These are phyloP conservation scores for Trichogramma dendrolimi DNA, from an alignment of 2,888 invertebrate genomes.

Conservation along the genomic window DNA sequence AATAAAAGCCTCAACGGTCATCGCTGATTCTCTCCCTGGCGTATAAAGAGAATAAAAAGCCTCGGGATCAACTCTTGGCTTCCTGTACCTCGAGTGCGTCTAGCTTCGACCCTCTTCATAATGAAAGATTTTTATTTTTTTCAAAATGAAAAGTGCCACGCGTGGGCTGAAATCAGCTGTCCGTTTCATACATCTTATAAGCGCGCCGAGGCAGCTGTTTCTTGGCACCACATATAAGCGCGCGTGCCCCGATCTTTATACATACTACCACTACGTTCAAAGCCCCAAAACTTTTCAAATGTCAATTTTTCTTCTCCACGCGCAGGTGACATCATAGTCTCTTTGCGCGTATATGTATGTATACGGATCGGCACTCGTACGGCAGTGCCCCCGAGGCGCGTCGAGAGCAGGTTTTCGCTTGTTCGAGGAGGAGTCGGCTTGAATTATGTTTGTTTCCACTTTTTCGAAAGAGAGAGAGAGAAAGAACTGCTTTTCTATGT, in stretches of 20 bases:
- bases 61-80: neutral
- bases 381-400: too few relatives aligned
- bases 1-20: conserved; percentile 20
- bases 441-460: conserved; percentile 24
- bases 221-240: neutral
- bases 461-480: conserved; percentile 6
- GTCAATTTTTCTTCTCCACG: conserved; percentile 38
- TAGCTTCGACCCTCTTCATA: too few relatives aligned
- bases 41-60: neutral
- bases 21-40: neutral
- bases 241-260: neutral
- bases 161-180: conserved; percentile 40
- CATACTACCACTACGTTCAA: conserved; percentile 16
- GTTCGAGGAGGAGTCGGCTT: conserved; percentile 11
- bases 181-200: conserved; percentile 25
- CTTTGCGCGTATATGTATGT: too few relatives aligned
- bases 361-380: too few relatives aligned
- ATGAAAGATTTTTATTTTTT: conserved; percentile 26
- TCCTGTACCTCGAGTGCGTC: conserved; percentile 6
- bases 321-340: conserved; percentile 39
- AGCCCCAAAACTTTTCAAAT: conserved; percentile 29
- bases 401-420: conserved; percentile 35
- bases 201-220: conserved; percentile 28
- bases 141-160: conserved; percentile 39
- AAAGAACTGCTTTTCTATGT: too few relatives aligned